Conservation (phyloP, 2,888 invertebrate genomes). For the Polyploca ridens region DNA sequence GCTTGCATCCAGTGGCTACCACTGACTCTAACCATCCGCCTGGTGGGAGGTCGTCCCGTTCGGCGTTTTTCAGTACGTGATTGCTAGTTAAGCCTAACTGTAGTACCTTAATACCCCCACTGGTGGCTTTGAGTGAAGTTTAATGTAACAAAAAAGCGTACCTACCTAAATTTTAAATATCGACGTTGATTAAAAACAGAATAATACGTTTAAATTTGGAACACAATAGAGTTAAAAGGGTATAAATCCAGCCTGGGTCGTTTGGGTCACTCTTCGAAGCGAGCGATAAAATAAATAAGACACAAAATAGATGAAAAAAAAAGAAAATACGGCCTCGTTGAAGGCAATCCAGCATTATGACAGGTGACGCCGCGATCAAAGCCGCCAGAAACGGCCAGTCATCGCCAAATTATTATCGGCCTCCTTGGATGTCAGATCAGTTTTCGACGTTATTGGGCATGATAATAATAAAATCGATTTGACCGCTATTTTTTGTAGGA, state of each 20-base stretch:
- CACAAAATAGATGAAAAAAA: conserved; percentile 53
- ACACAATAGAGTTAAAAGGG: conserved; percentile 20
- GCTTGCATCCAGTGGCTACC: too few relatives aligned
- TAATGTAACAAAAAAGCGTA: too few relatives aligned
- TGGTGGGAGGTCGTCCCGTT: too few relatives aligned
- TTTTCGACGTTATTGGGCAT: conserved; percentile 45
- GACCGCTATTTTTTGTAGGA: conserved; percentile 17
- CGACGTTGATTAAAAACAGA: not conserved
- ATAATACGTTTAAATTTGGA: not conserved
- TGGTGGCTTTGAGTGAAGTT: too few relatives aligned
- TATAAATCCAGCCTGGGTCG: conserved; percentile 49
- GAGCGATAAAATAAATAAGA: conserved; percentile 66
- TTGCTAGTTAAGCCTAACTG: too few relatives aligned
- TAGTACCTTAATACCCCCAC: too few relatives aligned
- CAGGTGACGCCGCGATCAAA: conserved; percentile 74
- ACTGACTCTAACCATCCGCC: too few relatives aligned
- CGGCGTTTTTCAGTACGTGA: too few relatives aligned
- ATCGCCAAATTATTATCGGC: conserved; percentile 67
- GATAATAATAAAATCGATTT: conserved; percentile 19
- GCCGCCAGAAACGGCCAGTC: conserved; percentile 65
- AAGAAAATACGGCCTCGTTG: conserved; percentile 52
- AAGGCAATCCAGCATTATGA: conserved; percentile 68
- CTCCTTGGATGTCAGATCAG: conserved; percentile 56
- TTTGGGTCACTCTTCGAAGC: conserved; percentile 60
- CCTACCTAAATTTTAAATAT: too few relatives aligned